Evolutionary conservation across 2,888 invertebrate species (phyloP).

Genomic region (Teinopalpus imperialis): DNA sequence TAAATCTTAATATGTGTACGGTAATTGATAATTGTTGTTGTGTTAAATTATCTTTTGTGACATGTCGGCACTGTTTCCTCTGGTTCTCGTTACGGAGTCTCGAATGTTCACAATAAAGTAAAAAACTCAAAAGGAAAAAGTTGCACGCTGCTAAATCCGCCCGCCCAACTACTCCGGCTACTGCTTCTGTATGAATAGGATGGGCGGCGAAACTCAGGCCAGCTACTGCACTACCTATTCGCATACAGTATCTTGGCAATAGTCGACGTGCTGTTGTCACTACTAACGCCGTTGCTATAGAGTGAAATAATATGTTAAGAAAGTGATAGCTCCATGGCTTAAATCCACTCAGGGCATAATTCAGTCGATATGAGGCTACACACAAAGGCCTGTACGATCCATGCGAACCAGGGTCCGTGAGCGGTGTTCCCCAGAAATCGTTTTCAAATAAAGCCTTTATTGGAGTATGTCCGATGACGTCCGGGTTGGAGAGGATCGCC

Average conservation of each 20-base stretch:
- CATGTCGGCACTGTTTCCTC: slow-evolving; percentile 60
- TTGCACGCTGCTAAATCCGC: slow-evolving; percentile 96
- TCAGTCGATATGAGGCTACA: slow-evolving; percentile 93
- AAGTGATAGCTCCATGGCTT: slow-evolving; percentile 93
- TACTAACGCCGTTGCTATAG: slow-evolving; percentile 91
- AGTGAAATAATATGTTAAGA: slow-evolving; percentile 92
- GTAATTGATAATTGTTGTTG: slow-evolving; percentile 47
- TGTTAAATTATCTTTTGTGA: slow-evolving; percentile 51
- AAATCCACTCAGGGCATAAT: slow-evolving; percentile 89
- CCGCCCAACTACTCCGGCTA: slow-evolving; percentile 96
- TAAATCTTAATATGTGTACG: slow-evolving; percentile 65
- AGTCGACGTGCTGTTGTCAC: slow-evolving; percentile 88
- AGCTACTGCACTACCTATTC: slow-evolving; percentile 87
- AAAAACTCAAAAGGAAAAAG: slow-evolving; percentile 93
- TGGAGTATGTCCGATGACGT: slow-evolving; percentile 92
- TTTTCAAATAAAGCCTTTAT: slow-evolving; percentile 92
- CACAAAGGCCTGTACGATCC: slow-evolving; percentile 98
- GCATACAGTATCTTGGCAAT: slow-evolving; percentile 83
- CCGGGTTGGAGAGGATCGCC: slow-evolving; percentile 96
- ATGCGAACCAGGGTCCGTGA: slow-evolving; percentile 96
- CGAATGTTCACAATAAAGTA: slow-evolving; percentile 92
- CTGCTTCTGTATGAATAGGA: slow-evolving; percentile 98
- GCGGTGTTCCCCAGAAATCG: slow-evolving; percentile 99
- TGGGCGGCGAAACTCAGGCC: slow-evolving; percentile 96
- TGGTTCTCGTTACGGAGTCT: slow-evolving; percentile 80